Conservation (phyloP, 2,888 invertebrate genomes). For the Leptinotarsa haldemani region DNA sequence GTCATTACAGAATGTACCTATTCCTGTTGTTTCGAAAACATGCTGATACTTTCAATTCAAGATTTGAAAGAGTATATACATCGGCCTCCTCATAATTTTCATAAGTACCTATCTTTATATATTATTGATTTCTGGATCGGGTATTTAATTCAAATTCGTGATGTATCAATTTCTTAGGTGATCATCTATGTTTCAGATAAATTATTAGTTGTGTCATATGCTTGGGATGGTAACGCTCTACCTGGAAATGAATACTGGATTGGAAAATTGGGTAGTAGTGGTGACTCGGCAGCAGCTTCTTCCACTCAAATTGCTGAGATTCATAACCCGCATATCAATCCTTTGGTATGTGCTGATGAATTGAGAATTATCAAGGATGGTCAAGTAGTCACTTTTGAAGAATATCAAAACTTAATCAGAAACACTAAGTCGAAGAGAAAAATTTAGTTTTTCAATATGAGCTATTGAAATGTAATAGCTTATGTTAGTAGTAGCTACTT, state of each 20-base stretch:
- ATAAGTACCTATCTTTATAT: no score
- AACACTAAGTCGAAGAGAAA: no score
- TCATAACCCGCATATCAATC: conserved; percentile 72
- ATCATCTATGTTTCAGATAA: conserved; percentile 54
- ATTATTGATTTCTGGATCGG: no score
- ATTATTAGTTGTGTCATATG: conserved; percentile 74
- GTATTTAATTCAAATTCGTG: no score
- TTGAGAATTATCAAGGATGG: conserved; percentile 53
- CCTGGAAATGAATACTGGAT: conserved; percentile 82
- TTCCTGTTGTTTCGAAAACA: no score
- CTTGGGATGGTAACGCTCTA: conserved; percentile 79
- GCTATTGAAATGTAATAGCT: no score
- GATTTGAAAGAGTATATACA: no score
- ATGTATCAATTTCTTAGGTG: not conserved
- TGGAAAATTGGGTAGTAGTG: conserved; percentile 68
- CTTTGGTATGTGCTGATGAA: conserved; percentile 67
- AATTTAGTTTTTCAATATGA: no score
- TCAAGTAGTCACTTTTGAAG: conserved; percentile 27
- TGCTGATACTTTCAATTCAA: no score
- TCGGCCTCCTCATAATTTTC: no score
- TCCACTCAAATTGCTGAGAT: conserved; percentile 73
- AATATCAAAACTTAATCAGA: conserved; percentile 28
- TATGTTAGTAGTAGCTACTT: no score
- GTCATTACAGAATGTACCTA: no score
- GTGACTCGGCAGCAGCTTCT: conserved; percentile 74